Base-by-base conservation (phyloP, 2,888 invertebrate species). In the Odontocerum albicorne region DNA sequence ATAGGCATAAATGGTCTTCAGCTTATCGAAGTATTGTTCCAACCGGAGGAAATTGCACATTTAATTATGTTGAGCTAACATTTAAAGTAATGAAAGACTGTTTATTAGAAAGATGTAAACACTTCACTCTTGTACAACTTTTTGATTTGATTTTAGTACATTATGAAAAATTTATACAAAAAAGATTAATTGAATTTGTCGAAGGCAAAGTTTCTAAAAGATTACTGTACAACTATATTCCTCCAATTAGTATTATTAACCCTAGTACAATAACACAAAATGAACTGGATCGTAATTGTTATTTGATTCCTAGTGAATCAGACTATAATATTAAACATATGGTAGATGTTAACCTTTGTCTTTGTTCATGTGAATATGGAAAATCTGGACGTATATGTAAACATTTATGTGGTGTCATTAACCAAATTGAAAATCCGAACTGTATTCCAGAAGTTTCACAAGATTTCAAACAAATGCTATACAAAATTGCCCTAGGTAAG, bases 31-130 rank as follows among this genome's bases (percentile, higher is more conserved):
- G 47, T 27, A 55, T 42, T 38, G 39, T 52, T 4, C 51, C 55
- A 12, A 47, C 42, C 3, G 38, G 39, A 13, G 44, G 43, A 36
- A 55, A 39, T 31, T 21, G 17, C 16, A 22, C 27, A 17, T 47
- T 55, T 15, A 52, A 55, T 47, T 55, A 55, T 47, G 39, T 52
- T 4, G 59, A 55, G 33, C 32, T 52, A 10, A 55, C 55, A 22
- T 59, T 52, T 35, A 59, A 55, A 39, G 50, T 55, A n/a, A 59
- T 55, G 55, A 59, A 55, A 38, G 55, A 59, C 8, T 53, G 59
- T 35, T 44, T 55, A n/a, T 15, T 59, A 22, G 52, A 55, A 17
- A 39, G 55, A 38, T 54, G 55, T 8, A 50, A 46, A 49, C 45
- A 49, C 12, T 59, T 43, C 19, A 51, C 47, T 52, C 32, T 55